Percentiles rank a stretch among this genome's conserved stretches.
phyloP scores from a whole-genome alignment of 2,797 vertebrate genomes.

The Garrulus glandarius region DNA sequence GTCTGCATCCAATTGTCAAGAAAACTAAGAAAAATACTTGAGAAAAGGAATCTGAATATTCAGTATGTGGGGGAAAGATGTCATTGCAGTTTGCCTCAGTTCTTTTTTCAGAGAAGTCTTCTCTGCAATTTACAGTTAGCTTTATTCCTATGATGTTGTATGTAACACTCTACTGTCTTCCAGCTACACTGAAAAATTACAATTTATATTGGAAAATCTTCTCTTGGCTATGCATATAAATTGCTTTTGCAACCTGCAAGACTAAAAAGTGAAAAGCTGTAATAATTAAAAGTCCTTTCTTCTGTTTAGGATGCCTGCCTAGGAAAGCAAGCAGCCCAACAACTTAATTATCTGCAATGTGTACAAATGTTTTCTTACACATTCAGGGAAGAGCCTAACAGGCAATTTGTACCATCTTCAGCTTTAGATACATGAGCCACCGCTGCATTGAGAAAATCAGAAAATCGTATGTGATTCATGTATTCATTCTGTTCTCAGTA shows the following conservation, averaged over 20 bases:
- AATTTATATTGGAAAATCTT: background rate
- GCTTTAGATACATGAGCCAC: background rate
- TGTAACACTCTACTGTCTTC: background rate
- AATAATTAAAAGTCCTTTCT: background rate
- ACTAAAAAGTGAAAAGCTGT: background rate
- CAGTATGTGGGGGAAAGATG: background rate
- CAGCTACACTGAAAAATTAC: background rate
- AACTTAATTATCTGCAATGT: background rate
- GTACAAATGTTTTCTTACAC: background rate
- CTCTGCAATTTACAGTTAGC: background rate
- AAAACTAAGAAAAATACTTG: background rate
- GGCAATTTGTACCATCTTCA: background rate
- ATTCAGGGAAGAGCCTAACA: background rate
- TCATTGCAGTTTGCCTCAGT: background rate
- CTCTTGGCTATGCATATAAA: background rate
- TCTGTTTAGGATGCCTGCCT: background rate
- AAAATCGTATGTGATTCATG: background rate
- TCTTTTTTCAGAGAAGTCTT: background rate
- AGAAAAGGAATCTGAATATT: background rate
- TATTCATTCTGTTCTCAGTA: background rate
- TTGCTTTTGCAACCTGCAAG: background rate
- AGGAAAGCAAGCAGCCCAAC: background rate
- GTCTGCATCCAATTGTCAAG: background rate
- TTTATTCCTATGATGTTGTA: background rate
- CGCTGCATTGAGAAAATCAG: background rate